Conservation (phyloP, 2,113 vertebrate species). For the Python bivittatus region DNA sequence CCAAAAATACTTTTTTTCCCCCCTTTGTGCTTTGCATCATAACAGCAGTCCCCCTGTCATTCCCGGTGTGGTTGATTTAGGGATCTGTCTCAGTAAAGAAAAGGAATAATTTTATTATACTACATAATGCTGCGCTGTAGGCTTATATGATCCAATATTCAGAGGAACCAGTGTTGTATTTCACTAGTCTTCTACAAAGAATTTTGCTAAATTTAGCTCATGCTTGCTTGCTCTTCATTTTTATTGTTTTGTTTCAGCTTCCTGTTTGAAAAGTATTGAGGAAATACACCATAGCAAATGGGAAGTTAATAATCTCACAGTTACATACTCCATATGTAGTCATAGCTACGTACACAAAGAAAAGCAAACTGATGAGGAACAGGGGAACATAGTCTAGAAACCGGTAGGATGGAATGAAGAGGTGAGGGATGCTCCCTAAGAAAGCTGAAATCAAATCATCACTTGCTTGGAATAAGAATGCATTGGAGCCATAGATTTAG, state of each 20-base stretch:
- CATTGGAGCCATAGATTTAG: background rate
- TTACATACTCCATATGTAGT: background rate
- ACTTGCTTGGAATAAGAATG: background rate
- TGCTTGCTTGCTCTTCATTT: background rate
- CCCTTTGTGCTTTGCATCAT: conserved; percentile 60
- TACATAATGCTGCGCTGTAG: conserved; percentile 66
- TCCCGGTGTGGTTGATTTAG: conserved; percentile 59
- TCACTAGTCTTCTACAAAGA: conserved; percentile 39
- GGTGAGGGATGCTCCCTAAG: background rate
- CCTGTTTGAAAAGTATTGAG: background rate
- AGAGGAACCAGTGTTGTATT: conserved; percentile 51
- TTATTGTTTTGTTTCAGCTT: background rate
- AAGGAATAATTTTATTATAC: conserved; percentile 78
- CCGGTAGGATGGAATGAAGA: background rate
- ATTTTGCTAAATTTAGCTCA: conserved; percentile 17
- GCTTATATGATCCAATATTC: conserved; percentile 55
- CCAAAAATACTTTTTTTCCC: conserved; percentile 67
- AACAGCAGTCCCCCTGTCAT: conserved; percentile 75
- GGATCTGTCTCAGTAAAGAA: conserved; percentile 59
- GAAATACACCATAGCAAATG: too few relatives aligned
- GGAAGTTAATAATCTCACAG: background rate
- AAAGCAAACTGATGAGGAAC: background rate
- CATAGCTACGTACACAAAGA: background rate
- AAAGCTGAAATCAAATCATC: background rate
- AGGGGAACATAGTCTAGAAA: background rate